Evolutionary conservation across 2,888 invertebrate species (phyloP).

Genomic region (Zygogramma bicolorata): DNA sequence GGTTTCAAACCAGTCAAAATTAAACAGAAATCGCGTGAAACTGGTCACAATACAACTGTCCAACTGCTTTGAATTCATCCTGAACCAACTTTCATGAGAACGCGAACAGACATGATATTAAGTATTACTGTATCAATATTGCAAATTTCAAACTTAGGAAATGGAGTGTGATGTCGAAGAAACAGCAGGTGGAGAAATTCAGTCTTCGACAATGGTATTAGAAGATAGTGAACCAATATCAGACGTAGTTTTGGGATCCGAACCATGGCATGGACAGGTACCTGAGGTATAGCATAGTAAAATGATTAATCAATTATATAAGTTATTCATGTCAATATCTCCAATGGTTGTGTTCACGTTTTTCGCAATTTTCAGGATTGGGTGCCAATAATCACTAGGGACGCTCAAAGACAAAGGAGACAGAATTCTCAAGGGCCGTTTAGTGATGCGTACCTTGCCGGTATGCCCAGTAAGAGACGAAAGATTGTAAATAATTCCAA

Average conservation of each 20-base stretch:
- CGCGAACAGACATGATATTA: too few relatives aligned
- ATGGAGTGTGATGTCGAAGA: constrained; percentile 69
- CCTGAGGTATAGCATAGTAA: constrained; percentile 66
- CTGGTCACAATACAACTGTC: too few relatives aligned
- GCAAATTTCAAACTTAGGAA: constrained; percentile 60
- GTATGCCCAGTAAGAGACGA: constrained; percentile 90
- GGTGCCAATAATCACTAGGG: constrained; percentile 89
- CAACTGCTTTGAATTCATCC: too few relatives aligned
- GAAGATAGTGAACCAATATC: constrained; percentile 66
- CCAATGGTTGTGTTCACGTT: not conserved
- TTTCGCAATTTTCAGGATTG: constrained; percentile 72
- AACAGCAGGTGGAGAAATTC: constrained; percentile 54
- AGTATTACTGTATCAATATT: too few relatives aligned
- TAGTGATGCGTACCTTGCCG: constrained; percentile 91
- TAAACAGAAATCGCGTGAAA: too few relatives aligned
- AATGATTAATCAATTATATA: not conserved
- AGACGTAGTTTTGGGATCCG: constrained; percentile 70
- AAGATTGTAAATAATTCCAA: constrained; percentile 73
- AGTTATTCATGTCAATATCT: not conserved
- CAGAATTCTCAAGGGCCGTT: constrained; percentile 73
- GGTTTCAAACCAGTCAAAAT: too few relatives aligned
- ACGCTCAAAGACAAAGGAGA: constrained; percentile 79
- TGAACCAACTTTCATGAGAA: too few relatives aligned
- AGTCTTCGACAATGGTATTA: constrained; percentile 46
- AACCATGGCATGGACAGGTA: constrained; percentile 74